phyloP scores from a whole-genome alignment of 2,113 vertebrate species.

The Chunga burmeisteri region DNA sequence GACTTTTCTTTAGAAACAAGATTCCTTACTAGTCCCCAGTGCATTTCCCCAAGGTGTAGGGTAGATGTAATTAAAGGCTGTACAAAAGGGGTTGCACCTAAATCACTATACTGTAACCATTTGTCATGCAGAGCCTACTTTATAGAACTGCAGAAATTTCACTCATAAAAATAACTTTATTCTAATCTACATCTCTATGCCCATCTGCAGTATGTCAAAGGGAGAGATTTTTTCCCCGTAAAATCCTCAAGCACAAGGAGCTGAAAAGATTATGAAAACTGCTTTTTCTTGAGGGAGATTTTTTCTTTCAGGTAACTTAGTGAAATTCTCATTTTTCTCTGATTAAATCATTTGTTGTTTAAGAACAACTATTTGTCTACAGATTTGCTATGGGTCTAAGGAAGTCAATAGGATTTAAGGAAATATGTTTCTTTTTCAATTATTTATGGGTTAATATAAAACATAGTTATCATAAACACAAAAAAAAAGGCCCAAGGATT shows the following conservation, averaged over 20 bases:
- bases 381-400: background rate
- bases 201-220: background rate
- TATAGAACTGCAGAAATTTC: background rate
- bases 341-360: background rate
- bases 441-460: background rate
- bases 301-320: background rate
- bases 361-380: background rate
- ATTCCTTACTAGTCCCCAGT: background rate
- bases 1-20: slow-evolving; percentile 1
- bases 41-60: background rate
- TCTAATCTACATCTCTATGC: background rate
- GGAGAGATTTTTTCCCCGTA: background rate
- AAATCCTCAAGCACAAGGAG: background rate
- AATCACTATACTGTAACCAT: background rate
- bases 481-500: background rate
- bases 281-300: background rate
- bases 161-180: background rate
- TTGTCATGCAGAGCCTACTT: background rate
- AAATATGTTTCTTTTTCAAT: background rate
- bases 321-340: background rate
- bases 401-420: background rate
- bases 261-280: background rate
- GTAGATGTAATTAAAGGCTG: slow-evolving; percentile 4
- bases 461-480: background rate
- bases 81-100: background rate